A percentile compares a stretch with the other conserved stretches of the same genome.
Conservation (phyloP, 2,888 invertebrate genomes). For the Coecobrya sp. region DNA sequence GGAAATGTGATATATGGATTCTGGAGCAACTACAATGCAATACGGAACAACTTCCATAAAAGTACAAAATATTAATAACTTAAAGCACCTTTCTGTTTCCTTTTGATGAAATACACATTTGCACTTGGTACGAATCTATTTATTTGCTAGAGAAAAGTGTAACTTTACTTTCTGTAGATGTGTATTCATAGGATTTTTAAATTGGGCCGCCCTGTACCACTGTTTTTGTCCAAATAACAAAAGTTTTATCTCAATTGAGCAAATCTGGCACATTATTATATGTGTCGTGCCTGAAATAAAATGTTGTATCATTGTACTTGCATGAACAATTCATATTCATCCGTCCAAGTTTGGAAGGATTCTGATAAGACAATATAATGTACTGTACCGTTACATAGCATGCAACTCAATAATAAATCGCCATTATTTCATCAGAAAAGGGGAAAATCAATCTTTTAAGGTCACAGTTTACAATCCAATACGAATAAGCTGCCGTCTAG, state of each 20-base stretch:
- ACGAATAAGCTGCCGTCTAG: too few relatives aligned
- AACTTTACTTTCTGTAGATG: background rate
- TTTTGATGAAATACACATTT: background rate
- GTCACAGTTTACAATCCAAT: slow-evolving; percentile 43
- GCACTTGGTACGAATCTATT: slow-evolving; percentile 1
- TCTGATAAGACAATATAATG: background rate
- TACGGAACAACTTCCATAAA: background rate
- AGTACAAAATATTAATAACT: slow-evolving; percentile 1
- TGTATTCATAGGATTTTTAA: background rate
- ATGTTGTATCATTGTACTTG: background rate
- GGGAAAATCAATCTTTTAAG: slow-evolving; percentile 78
- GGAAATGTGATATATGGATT: slow-evolving; percentile 21
- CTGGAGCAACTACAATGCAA: slow-evolving; percentile 1
- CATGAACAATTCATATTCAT: slow-evolving; percentile 20
- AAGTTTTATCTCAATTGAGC: background rate
- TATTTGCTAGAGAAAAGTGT: background rate
- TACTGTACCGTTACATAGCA: slow-evolving; percentile 10
- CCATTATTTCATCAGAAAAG: slow-evolving; percentile 4
- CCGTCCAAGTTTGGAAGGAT: background rate
- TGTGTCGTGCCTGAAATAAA: slow-evolving; percentile 1
- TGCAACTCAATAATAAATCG: slow-evolving; percentile 54
- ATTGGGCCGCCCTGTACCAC: background rate
- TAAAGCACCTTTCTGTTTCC: slow-evolving; percentile 2
- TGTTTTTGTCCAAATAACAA: background rate
- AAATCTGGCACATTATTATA: too few relatives aligned